Conservation (phyloP, 30 jellyfish, hydroid and myxozoan species). For the Aurelia aurita complex sp. Pacific region DNA sequence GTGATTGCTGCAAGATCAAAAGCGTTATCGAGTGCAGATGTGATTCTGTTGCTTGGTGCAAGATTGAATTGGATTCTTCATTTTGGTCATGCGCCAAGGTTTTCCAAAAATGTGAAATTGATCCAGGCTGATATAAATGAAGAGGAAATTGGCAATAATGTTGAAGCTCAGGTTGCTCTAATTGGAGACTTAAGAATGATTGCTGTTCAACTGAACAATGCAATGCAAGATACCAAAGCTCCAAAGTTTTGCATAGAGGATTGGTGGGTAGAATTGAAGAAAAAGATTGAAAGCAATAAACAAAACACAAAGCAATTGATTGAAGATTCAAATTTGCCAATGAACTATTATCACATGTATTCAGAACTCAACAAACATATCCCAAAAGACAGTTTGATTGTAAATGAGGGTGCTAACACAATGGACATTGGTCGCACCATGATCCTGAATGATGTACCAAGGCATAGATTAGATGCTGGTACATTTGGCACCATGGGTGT, state of each 20-base stretch:
- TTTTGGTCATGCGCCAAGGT: conserved; percentile 84
- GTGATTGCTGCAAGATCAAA: conserved; percentile 87
- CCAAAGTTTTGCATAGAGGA: neutral
- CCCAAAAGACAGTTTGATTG: conserved; percentile 74
- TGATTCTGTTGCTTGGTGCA: conserved; percentile 75
- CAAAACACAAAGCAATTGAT: conserved; percentile 14
- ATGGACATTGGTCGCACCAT: conserved; percentile 92
- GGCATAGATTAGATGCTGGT: conserved; percentile 90
- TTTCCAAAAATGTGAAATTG: conserved; percentile 41
- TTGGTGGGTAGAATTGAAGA: conserved; percentile 64
- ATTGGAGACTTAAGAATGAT: conserved; percentile 64
- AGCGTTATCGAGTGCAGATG: conserved; percentile 80
- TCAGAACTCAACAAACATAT: conserved; percentile 65
- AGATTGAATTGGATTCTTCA: conserved; percentile 86
- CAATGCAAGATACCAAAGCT: neutral
- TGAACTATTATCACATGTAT: conserved; percentile 84
- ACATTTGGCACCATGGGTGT: conserved; percentile 97
- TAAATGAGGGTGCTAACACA: conserved; percentile 91
- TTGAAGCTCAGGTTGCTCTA: conserved; percentile 47
- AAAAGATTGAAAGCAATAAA: conserved; percentile 48
- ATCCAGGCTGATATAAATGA: conserved; percentile 80
- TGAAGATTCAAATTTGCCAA: conserved; percentile 51
- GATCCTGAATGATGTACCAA: conserved; percentile 67
- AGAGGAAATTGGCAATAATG: conserved; percentile 81
- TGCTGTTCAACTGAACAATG: conserved; percentile 46